Base-by-base conservation (phyloP, 2,113 vertebrate genomes). In the Halcyon malimbica region DNA sequence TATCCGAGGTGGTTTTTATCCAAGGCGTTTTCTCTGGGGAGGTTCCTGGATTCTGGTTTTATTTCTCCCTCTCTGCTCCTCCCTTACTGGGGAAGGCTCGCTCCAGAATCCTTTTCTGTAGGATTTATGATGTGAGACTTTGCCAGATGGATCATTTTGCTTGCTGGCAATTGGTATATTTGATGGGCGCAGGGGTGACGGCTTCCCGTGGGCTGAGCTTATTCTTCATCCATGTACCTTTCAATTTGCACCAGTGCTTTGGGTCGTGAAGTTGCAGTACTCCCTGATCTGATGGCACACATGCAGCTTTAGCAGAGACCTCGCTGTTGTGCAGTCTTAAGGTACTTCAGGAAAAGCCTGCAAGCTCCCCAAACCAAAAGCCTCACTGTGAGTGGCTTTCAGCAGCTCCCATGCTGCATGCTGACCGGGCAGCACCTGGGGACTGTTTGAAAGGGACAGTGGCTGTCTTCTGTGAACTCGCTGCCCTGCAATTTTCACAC, bases 361-460 rank as follows among this genome's bases (percentile, higher is more conserved):
- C 48, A 41, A 48, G 41, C 17, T 20, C 44, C 35, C 10, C 51
- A 60, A 33, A 50, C 31, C 53, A 12, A 64, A 39, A 37, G 21
- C 42, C 1, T 0, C 50, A 48, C 25, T 23, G 21, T 1, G 0
- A 70, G 50, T 1, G 2, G 15, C 56, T 57, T 44, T 50, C 64
- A 44, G 65, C 57, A 42, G 31, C 23, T 62, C 16, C 60, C 23
- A 2, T 1, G 19, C 25, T 68, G 21, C 8, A 10, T 56, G 60
- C 60, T 42, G 35, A 25, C n/a, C 21, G 8, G 41, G 65, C 24
- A 60, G 59, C n/a, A 6, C 51, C 19, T 2, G 0, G 35, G 14
- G 33, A 35, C 51, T 46, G 20, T 31, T 59, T 0, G 48, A 3
- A 41, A 73, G 59, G n/a, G 51, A 8, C 53, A 12, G 41, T 10